A percentile compares a stretch with the other conserved stretches of the same genome.
These are phyloP conservation scores for Alca torda DNA, from an alignment of 2,797 vertebrate genomes.

Conservation along the genomic window DNA sequence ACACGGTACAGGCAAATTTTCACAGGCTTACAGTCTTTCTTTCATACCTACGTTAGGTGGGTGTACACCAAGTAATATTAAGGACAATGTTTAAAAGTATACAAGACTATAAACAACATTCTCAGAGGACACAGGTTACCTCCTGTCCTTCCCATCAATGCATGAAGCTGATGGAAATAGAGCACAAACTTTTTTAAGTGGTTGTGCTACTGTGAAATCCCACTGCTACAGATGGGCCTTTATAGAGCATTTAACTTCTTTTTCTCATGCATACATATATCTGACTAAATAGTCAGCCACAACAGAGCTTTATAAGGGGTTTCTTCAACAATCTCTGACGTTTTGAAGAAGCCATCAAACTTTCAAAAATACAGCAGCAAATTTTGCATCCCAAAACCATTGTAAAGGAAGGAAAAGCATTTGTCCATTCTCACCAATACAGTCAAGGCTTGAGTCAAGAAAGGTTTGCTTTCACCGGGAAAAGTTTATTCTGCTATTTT, in stretches of 20 bases:
- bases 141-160: background rate
- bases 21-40: background rate
- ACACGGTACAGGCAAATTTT: conserved; percentile 27
- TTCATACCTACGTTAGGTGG: background rate
- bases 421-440: background rate
- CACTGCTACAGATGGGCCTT: background rate
- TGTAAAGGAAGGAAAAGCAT: background rate
- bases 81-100: background rate
- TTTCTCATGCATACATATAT: background rate
- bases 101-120: background rate
- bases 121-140: background rate
- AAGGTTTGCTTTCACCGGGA: conserved; percentile 32
- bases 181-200: background rate
- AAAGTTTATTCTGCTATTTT: conserved; percentile 43
- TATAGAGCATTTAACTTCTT: background rate
- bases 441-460: background rate
- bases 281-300: background rate
- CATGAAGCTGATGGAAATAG: background rate
- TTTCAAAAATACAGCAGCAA: background rate
- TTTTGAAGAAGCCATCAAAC: background rate
- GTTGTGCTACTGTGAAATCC: background rate
- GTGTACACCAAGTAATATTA: background rate
- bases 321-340: background rate
- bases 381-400: background rate
- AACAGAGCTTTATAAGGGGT: background rate